Conservation (phyloP, 2,888 invertebrate genomes). For the Scaptomyza polygonia region DNA sequence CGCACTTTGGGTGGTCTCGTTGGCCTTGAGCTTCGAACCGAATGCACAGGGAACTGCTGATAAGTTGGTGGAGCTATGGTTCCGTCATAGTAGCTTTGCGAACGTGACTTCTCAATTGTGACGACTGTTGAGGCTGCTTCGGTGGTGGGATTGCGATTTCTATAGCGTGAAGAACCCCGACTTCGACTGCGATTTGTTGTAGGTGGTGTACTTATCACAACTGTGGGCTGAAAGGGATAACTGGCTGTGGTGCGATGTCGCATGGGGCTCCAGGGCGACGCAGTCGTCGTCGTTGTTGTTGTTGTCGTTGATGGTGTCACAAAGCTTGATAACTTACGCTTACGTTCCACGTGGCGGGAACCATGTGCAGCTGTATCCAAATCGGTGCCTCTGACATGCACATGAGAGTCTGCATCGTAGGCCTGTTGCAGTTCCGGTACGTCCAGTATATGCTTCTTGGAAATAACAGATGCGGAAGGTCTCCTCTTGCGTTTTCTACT, state of each 20-base stretch:
- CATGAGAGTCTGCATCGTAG: conserved; percentile 68
- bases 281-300: conserved; percentile 14
- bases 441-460: conserved; percentile 79
- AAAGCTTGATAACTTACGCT: conserved; percentile 42
- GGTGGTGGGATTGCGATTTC: conserved; percentile 28
- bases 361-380: conserved; percentile 67
- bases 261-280: conserved; percentile 80
- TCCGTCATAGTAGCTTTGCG: conserved; percentile 84
- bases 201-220: conserved; percentile 48
- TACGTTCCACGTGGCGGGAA: conserved; percentile 68
- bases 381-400: conserved; percentile 43
- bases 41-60: conserved; percentile 31
- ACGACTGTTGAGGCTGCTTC: conserved; percentile 61
- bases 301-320: conserved; percentile 10
- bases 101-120: conserved; percentile 83
- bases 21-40: conserved; percentile 43
- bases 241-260: conserved; percentile 59
- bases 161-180: conserved; percentile 55
- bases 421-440: conserved; percentile 82
- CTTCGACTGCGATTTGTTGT: conserved; percentile 15
- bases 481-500: conserved; percentile 70
- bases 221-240: conserved; percentile 48
- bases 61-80: conserved; percentile 66
- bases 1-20: conserved; percentile 44
- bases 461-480: conserved; percentile 39